These are phyloP conservation scores for Channa striata DNA, from an alignment of 2,797 vertebrate species.

Conservation along the genomic window DNA sequence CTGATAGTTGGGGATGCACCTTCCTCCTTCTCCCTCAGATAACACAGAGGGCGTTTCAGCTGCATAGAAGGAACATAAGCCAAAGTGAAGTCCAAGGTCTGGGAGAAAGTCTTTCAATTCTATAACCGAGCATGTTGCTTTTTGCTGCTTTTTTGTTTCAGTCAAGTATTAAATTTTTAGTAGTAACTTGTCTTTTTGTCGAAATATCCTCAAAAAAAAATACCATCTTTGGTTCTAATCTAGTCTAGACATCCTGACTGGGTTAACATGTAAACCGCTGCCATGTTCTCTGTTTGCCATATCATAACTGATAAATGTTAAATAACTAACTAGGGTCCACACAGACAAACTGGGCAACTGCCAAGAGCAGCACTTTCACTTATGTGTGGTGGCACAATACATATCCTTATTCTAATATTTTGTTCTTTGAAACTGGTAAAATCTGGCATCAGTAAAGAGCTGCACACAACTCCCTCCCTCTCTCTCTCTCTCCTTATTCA, in stretches of 20 bases:
- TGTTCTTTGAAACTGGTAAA: too few species aligned
- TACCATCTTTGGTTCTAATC: neutral
- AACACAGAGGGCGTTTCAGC: constrained; percentile 36
- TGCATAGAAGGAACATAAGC: constrained; percentile 18
- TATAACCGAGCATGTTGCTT: neutral
- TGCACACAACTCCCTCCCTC: too few species aligned
- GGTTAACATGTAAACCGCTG: neutral
- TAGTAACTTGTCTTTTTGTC: too few species aligned
- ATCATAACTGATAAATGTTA: neutral
- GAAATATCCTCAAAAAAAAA: neutral
- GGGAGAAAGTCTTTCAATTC: neutral
- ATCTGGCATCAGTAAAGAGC: too few species aligned
- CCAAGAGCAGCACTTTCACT: too few species aligned
- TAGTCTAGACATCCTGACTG: neutral
- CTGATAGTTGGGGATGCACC: constrained; percentile 53
- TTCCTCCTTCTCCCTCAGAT: constrained; percentile 56
- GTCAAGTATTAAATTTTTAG: too few species aligned
- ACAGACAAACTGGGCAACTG: too few species aligned
- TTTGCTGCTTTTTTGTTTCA: neutral
- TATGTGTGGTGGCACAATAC: too few species aligned
- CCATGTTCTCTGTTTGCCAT: neutral
- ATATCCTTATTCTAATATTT: too few species aligned
- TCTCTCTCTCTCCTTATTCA: too few species aligned
- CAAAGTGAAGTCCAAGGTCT: neutral
- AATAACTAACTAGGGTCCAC: neutral